Percentiles rank a stretch among this genome's conserved stretches.
These are phyloP conservation scores for Caenorhabditis elegans DNA, from an alignment of 1,140 invertebrate genomes.

Conservation along the genomic window WBcel235 BX284606.5:12813501-12814000, in stretches of 20 bases:
- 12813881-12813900: background rate
- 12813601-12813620: slow-evolving; percentile 15
- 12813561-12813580: background rate
- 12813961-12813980: background rate
- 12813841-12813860: background rate
- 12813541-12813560: no score
- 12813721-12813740: no score
- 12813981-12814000: background rate
- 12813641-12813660: slow-evolving; percentile 27
- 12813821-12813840: no score
- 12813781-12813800: no score
- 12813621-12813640: slow-evolving; percentile 32
- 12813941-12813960: slow-evolving; percentile 20
- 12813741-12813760: no score
- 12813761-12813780: no score
- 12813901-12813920: slow-evolving; percentile 29
- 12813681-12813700: no score
- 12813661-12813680: slow-evolving; percentile 6
- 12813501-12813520: no score
- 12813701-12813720: no score
- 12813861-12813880: slow-evolving; percentile 31
- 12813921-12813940: slow-evolving; percentile 13
- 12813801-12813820: no score
- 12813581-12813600: background rate
- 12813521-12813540: no score